Evolutionary conservation across 1,140 invertebrate species (phyloP), one percentile per base, ranked within the genome.

Genomic region (Drosophila azteca): DNA sequence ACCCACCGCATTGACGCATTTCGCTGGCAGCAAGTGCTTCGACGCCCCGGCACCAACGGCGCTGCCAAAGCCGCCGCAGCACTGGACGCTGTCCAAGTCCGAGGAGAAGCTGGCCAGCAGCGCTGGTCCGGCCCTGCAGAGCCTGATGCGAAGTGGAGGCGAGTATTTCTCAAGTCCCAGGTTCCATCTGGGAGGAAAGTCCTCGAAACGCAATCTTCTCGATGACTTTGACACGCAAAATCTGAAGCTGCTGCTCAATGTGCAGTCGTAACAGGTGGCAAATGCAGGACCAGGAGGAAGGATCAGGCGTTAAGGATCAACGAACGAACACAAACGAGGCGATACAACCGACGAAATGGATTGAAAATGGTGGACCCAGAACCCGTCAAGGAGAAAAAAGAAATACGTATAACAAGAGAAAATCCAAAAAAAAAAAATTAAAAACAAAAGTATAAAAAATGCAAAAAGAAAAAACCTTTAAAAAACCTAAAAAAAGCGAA

Each of bases 11-110:
- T 73, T 90, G 62, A 90, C 91, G 78, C 92, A 93, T 76, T 95
- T 94, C 82, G 94, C 94, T 69, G 94, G 93, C 61, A 94, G 94
- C 60, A 94, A 94, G 77, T 94, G 94, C 77, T 93, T 93, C 54
- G 94, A 94, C 63, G 93, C 94, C 59, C 94, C 94, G 50, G 92
- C 93, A 66, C 93, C 94, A 39, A 93, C 93, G 50, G 93, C 93
- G 62, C 84, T 95, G 69, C 94, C 94, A 59, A 93, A 93, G 80
- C 94, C 94, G 52, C 94, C 94, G 29, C 82, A 92, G 57, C 93
- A 94, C 78, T 95, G 94, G 94, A 94, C 92, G 15, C 64, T 88
- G 13, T 50, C 76, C 49, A 83, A 87, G 57, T 78, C 79, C 20
- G 89, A 88, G 61, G 83, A 88, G 41, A 88, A 88, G 45, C 35